A percentile compares a stretch with the other conserved stretches of the same genome.
phyloP scores from a whole-genome alignment of 2,797 vertebrate species.

The Acropternis orthonyx region DNA sequence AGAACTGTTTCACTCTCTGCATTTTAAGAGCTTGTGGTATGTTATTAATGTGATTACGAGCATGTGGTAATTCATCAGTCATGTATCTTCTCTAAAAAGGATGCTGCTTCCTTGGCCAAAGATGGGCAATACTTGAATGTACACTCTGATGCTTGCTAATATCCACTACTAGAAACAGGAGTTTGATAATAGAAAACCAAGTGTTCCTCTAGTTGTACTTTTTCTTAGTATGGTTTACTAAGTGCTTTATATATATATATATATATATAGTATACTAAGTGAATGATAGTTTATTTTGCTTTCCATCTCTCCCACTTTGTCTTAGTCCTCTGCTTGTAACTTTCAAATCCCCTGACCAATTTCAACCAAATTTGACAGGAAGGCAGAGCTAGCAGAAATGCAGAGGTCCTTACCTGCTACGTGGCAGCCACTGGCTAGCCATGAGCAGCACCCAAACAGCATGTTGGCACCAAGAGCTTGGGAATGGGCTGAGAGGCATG shows the following conservation, averaged over 20 bases:
- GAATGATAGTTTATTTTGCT: not conserved
- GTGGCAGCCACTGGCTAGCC: not conserved
- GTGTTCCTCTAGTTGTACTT: not conserved
- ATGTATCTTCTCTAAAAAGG: not conserved
- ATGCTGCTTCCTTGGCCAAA: not conserved
- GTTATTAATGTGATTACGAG: not conserved
- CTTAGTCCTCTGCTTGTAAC: not conserved
- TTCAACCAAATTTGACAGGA: not conserved
- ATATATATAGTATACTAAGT: not conserved
- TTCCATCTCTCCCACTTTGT: not conserved
- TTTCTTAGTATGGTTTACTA: not conserved
- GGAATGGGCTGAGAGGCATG: fast-evolving
- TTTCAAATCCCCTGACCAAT: not conserved
- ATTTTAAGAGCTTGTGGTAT: not conserved
- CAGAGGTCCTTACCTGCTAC: fast-evolving
- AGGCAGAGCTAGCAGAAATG: not conserved
- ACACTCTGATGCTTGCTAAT: not conserved
- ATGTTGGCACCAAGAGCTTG: not conserved
- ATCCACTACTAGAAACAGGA: not conserved
- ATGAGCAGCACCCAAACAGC: not conserved
- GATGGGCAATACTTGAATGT: not conserved
- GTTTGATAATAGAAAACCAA: not conserved
- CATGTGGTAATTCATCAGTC: not conserved
- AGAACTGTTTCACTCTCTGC: not conserved
- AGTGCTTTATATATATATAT: no score